phyloP scores from a whole-genome alignment of 1,140 invertebrate species.

The Drosophila takahashii region DNA sequence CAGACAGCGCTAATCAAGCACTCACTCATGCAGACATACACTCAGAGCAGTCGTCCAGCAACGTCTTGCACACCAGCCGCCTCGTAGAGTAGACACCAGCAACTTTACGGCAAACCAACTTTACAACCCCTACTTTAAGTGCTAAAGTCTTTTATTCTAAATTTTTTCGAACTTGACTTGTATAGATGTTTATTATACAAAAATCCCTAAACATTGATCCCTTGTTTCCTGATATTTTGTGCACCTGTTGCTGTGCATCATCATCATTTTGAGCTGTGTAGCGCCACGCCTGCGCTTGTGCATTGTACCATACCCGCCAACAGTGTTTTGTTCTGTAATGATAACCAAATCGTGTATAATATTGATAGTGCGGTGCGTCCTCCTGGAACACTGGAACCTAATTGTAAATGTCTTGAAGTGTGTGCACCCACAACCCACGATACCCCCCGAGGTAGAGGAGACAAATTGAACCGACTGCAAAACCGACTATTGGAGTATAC shows the following conservation, averaged over 20 bases:
- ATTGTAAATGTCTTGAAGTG: constrained; percentile 63
- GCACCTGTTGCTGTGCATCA: constrained; percentile 54
- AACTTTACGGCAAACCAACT: constrained; percentile 39
- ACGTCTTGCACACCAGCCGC: constrained; percentile 41
- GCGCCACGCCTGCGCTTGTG: constrained; percentile 47
- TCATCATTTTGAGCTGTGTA: constrained; percentile 54
- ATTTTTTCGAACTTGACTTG: constrained; percentile 75
- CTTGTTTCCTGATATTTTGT: constrained; percentile 33
- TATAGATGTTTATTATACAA: constrained; percentile 68
- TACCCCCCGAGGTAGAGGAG: constrained; percentile 32
- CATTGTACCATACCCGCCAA: constrained; percentile 51
- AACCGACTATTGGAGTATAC: constrained; percentile 52
- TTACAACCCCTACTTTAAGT: constrained; percentile 61
- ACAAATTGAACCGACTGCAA: constrained; percentile 58
- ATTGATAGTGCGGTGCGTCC: constrained; percentile 49
- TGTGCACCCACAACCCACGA: constrained; percentile 9
- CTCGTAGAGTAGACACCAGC: constrained; percentile 42
- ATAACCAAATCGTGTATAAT: constrained; percentile 81
- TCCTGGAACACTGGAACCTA: constrained; percentile 35
- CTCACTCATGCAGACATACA: constrained; percentile 63
- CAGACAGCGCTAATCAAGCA: constrained; percentile 64
- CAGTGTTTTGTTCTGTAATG: constrained; percentile 78
- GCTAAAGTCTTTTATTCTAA: constrained; percentile 57
- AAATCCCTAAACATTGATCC: constrained; percentile 27
- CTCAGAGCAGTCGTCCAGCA: constrained; percentile 49